phyloP scores from a whole-genome alignment of 2,888 invertebrate genomes.

The Luperina nickerlii region DNA sequence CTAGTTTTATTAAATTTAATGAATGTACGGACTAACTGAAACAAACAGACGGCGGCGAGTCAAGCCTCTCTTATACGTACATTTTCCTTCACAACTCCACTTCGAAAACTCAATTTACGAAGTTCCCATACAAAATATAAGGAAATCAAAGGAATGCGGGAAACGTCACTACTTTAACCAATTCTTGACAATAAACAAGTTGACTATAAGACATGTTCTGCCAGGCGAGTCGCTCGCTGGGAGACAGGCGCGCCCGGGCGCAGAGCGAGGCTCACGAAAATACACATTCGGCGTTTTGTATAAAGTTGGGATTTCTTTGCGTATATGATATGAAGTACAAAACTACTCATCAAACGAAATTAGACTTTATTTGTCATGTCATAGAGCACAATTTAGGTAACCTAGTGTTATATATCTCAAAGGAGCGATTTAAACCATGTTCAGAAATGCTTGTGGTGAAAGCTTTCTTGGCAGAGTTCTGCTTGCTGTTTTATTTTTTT shows the following conservation, averaged over 20 bases:
- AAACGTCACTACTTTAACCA: slow-evolving; percentile 74
- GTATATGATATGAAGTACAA: slow-evolving; percentile 63
- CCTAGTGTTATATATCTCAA: slow-evolving; percentile 72
- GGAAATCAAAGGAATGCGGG: slow-evolving; percentile 70
- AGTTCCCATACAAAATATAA: slow-evolving; percentile 67
- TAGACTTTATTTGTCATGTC: slow-evolving; percentile 40
- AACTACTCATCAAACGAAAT: slow-evolving; percentile 44
- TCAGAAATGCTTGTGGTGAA: slow-evolving; percentile 85
- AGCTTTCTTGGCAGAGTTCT: slow-evolving; percentile 86
- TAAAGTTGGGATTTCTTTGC: slow-evolving; percentile 70
- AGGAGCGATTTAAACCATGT: slow-evolving; percentile 86
- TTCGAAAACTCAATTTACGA: slow-evolving; percentile 66
- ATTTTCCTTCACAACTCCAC: slow-evolving; percentile 50
- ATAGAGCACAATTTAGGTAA: slow-evolving; percentile 70
- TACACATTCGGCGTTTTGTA: slow-evolving; percentile 61
- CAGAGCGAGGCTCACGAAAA: slow-evolving; percentile 56
- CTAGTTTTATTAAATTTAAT: slow-evolving; percentile 52
- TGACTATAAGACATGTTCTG: slow-evolving; percentile 77
- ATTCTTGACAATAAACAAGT: slow-evolving; percentile 81
- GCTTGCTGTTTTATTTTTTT: slow-evolving; percentile 84
- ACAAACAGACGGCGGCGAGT: slow-evolving; percentile 37
- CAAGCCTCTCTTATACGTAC: slow-evolving; percentile 51
- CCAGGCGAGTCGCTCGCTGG: slow-evolving; percentile 76
- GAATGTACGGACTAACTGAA: slow-evolving; percentile 28
- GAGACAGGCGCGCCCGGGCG: slow-evolving; percentile 70